A percentile compares a stretch with the other conserved stretches of the same genome.
phyloP scores from a whole-genome alignment of 1,140 invertebrate genomes.

The Drosophila watanabei region DNA sequence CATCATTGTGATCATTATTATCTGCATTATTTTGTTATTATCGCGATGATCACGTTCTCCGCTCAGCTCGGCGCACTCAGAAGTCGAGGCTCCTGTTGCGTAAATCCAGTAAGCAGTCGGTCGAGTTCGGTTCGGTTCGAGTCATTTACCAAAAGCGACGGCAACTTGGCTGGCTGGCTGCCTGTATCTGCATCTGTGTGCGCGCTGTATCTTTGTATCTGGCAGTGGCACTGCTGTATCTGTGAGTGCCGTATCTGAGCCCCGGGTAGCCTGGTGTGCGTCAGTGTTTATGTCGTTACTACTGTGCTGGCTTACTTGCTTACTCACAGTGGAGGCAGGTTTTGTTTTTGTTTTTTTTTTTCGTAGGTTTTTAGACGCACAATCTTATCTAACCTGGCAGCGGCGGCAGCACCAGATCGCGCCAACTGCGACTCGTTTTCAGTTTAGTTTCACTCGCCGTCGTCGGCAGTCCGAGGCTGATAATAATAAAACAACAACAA shows the following conservation, averaged over 20 bases:
- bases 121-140: slow-evolving; percentile 66
- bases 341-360: slow-evolving; percentile 28
- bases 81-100: slow-evolving; percentile 79
- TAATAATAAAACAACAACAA: slow-evolving; percentile 63
- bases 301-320: slow-evolving; percentile 61
- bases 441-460: slow-evolving; percentile 74
- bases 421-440: slow-evolving; percentile 61
- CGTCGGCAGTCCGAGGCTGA: slow-evolving; percentile 59
- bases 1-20: slow-evolving; percentile 54
- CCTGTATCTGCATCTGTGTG: slow-evolving; percentile 34
- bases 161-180: slow-evolving; percentile 55
- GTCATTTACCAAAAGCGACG: slow-evolving; percentile 65
- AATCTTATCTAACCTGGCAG: slow-evolving; percentile 81
- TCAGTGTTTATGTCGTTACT: slow-evolving; percentile 60
- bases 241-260: slow-evolving; percentile 11
- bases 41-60: slow-evolving; percentile 65
- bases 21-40: slow-evolving; percentile 63
- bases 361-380: slow-evolving; percentile 65
- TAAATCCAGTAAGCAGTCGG: slow-evolving; percentile 79
- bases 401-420: slow-evolving; percentile 47
- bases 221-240: slow-evolving; percentile 21
- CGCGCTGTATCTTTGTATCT: slow-evolving; percentile 35
- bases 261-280: slow-evolving; percentile 11
- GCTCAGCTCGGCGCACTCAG: slow-evolving; percentile 43
- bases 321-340: slow-evolving; percentile 62